Base-by-base conservation (phyloP, 2,797 vertebrate genomes). In the Protonibea diacanthus region DNA sequence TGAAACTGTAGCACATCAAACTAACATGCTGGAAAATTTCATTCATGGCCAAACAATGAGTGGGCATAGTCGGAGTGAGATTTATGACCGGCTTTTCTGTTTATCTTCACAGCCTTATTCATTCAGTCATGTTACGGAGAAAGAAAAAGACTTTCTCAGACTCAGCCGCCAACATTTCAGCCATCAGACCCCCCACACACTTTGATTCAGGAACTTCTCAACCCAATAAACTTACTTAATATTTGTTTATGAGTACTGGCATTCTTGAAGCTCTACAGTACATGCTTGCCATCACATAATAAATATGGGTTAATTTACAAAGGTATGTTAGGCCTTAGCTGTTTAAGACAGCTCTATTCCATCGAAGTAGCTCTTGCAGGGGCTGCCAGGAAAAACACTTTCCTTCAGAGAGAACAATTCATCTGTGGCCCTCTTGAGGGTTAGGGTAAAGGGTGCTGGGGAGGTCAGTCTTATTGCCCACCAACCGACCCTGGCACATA, bases 351-450 rank as follows among this genome's bases (percentile, higher is more conserved):
- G 78, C 76, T 71, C 76, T 59, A 78, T 84, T 87, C 81, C 58
- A 49, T 66, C 33, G 25, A 78, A 86, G 81, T 45, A 55, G 82
- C 79, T 80, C 8, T 0, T 60, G 29, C 61, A 1, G 45, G 61
- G 56, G 74, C 75, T 86, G 92, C 92, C 92, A 93, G 92, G 80
- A 91, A 93, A 92, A 94, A 92, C 89, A 90, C 86, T 91, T 90
- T 78, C 71, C 56, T 75, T 91, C 52, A 11, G 69, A 71, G 79
- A 77, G 84, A 89, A 91, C 87, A 92, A 93, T 92, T 90, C 77
- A 87, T 92, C 91, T 90, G 78, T 63, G 71, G 77, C 78, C 67
- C 83, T 86, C 80, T 77, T 72, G 78, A 66, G 77, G 80, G 72
- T 84, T 60, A 23, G 75, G 76, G 69, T 82, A 73, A 80, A 87